These are phyloP conservation scores for Epicampocera succincta DNA, from an alignment of 2,888 invertebrate genomes.

Conservation along the genomic window DNA sequence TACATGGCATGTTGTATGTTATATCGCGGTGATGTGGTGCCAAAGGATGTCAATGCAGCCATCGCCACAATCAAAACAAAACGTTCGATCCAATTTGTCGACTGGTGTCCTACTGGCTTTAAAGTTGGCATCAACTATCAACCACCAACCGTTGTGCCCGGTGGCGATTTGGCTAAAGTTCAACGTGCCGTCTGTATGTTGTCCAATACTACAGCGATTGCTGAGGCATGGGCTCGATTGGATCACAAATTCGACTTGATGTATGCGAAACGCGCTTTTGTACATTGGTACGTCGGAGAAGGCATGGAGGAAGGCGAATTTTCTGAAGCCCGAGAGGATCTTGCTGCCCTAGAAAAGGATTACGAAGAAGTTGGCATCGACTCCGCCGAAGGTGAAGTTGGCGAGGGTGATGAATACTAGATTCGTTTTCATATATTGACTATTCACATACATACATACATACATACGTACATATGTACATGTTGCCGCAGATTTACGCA, in stretches of 20 bases:
- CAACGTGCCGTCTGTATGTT: constrained; percentile 98
- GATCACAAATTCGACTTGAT: constrained; percentile 98
- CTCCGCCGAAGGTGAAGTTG: constrained; percentile 87
- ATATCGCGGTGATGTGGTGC: constrained; percentile 95
- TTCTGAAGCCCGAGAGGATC: constrained; percentile 92
- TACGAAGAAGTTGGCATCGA: constrained; percentile 91
- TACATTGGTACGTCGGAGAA: constrained; percentile 96
- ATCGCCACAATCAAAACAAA: constrained; percentile 98
- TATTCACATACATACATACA: too few relatives aligned
- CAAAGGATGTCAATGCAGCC: constrained; percentile 95
- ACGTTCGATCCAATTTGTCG: constrained; percentile 93
- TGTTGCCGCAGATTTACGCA: constrained; percentile 4
- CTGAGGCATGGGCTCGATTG: constrained; percentile 96
- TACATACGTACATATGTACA: constrained; percentile 11
- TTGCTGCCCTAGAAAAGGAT: constrained; percentile 90
- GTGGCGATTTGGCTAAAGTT: constrained; percentile 95
- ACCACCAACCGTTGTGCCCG: constrained; percentile 94
- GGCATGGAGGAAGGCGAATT: constrained; percentile 95
- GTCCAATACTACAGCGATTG: constrained; percentile 97
- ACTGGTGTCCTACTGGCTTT: constrained; percentile 93
- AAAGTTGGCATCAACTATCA: constrained; percentile 94
- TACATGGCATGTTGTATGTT: constrained; percentile 98
- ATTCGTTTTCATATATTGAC: constrained; percentile 34
- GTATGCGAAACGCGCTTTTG: constrained; percentile 97
- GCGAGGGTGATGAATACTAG: constrained; percentile 88